Evolutionary conservation across 2,888 invertebrate species (phyloP), one percentile per base, ranked within the genome.

Genomic region (Drosophila ezoana): DNA sequence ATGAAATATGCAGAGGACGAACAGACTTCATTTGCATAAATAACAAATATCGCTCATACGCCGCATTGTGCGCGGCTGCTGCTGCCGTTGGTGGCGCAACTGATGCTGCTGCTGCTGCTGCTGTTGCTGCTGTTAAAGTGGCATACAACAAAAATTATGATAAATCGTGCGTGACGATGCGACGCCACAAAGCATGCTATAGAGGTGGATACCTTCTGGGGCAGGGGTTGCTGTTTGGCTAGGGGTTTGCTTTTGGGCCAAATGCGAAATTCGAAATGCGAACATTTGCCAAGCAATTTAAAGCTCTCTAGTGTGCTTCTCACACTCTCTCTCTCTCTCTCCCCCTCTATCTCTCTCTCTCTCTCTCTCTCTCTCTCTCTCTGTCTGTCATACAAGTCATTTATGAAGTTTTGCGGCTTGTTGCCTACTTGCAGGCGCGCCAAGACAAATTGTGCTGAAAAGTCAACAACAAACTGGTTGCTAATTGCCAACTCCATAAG

Each of bases 1-100:
- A 67, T 66, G 57, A 74, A 70, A 64, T 66, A 66, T 69, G 66
- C 70, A 63, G 54, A 40, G 57, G 71, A 60, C 63, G n/a, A 64
- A 65, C 43, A 49, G 48, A 82, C 78, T 84, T 79, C 61, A 84
- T 84, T 84, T 84, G 87, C 83, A 87, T 87, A 84, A 84, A 84
- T 81, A 87, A 84, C 84, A 87, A 83, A 83, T 83, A 83, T 87
- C 72, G 81, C 81, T 84, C 79, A 83, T 84, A 84, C 84, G 83
- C 84, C 81, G 87, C 87, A 87, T 75, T 83, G 83, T 84, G 58
- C 67, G 76, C 64, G 61, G 53, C 76, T 75, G 63, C 52, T 76
- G 52, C n/a, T 52, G 58, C 37, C 57, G 60, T 32, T 45, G 63
- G 37, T 43, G 28, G 37, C 38, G 51, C 37, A 43, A 54, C 45